Evolutionary conservation across 2,888 invertebrate genomes (phyloP).

Genomic region (Apamea anceps): DNA sequence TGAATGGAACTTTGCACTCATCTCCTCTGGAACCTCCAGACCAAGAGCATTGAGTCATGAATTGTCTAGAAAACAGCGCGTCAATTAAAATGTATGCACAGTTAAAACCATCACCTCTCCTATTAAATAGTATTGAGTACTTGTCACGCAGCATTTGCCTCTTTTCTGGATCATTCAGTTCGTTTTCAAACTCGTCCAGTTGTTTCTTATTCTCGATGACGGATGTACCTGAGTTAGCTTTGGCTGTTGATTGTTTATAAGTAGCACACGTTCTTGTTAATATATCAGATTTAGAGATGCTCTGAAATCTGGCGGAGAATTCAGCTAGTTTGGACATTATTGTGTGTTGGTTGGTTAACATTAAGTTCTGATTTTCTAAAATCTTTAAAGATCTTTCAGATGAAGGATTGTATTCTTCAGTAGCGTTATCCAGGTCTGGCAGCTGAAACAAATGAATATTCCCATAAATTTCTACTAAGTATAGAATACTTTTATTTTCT

Average conservation of each 20-base stretch:
- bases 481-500: not conserved
- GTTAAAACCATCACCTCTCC: slow-evolving; percentile 6
- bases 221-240: not conserved
- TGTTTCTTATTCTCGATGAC: slow-evolving; percentile 23
- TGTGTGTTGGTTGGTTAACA: slow-evolving; percentile 30
- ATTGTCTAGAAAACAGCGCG: slow-evolving; percentile 26
- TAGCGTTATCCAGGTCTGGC: not conserved
- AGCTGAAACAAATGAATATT: slow-evolving; percentile 15
- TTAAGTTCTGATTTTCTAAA: slow-evolving; percentile 33
- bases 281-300: slow-evolving; percentile 8
- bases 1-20: slow-evolving; percentile 20
- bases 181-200: slow-evolving; percentile 30
- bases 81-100: slow-evolving; percentile 30
- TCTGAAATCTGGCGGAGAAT: slow-evolving; percentile 16
- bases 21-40: slow-evolving; percentile 32
- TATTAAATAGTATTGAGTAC: slow-evolving; percentile 34
- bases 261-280: slow-evolving; percentile 3
- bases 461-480: not conserved
- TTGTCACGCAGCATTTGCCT: not conserved
- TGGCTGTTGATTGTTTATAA: slow-evolving; percentile 3
- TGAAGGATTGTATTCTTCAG: slow-evolving; percentile 9
- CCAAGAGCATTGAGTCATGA: slow-evolving; percentile 35
- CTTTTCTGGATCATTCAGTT: slow-evolving; percentile 30
- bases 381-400: slow-evolving; percentile 26
- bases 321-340: slow-evolving; percentile 18